Evolutionary conservation across 1,140 invertebrate species (phyloP).

Genomic region (Oreohelix idahoensis): DNA sequence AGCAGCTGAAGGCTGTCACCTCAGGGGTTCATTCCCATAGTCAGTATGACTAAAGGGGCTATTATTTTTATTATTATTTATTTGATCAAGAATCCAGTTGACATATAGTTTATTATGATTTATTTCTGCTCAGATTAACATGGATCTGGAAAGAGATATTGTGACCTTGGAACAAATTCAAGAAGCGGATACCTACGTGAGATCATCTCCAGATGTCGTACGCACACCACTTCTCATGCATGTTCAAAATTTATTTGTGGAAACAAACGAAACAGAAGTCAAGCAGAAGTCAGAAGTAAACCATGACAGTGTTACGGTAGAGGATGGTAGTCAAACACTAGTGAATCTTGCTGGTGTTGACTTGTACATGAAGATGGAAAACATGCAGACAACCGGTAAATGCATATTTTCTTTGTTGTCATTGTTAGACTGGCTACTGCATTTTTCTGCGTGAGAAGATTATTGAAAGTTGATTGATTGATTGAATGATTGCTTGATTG

Average conservation of each 20-base stretch:
- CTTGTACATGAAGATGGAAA: constrained; percentile 66
- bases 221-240: constrained; percentile 26
- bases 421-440: too few species aligned
- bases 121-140: constrained; percentile 20
- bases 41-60: too few species aligned
- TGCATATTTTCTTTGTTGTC: not conserved
- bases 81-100: too few species aligned
- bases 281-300: not conserved
- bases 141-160: constrained; percentile 30
- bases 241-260: constrained; percentile 22
- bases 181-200: constrained; percentile 16
- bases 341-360: constrained; percentile 35
- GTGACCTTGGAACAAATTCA: constrained; percentile 24
- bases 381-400: constrained; percentile 66
- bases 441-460: too few species aligned
- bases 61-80: too few species aligned
- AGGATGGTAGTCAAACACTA: not conserved
- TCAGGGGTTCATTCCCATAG: too few species aligned
- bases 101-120: not conserved
- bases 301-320: not conserved
- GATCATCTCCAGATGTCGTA: not conserved
- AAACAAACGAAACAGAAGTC: not conserved
- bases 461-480: too few species aligned
- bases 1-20: too few species aligned
- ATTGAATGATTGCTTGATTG: too few species aligned